Percentiles rank a stretch among this genome's conserved stretches.
phyloP scores from a whole-genome alignment of 2,797 vertebrate species.

The Xerus rutilus region DNA sequence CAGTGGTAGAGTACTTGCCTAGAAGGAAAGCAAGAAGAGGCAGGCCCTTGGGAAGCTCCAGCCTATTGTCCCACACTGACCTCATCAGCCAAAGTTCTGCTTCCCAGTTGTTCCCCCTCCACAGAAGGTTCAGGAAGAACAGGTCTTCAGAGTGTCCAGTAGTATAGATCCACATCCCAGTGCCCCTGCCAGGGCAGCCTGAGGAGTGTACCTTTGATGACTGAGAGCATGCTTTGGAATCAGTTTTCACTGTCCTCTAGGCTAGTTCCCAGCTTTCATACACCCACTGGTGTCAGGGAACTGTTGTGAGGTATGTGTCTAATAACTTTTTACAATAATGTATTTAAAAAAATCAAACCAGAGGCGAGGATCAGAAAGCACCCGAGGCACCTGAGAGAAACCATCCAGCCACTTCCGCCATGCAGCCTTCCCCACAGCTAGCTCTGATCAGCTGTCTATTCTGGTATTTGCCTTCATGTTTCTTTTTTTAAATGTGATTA shows the following conservation, averaged over 20 bases:
- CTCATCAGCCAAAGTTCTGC: background rate
- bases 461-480: background rate
- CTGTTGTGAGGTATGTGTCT: background rate
- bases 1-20: background rate
- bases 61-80: background rate
- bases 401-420: background rate
- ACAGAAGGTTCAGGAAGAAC: background rate
- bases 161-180: background rate
- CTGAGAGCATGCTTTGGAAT: background rate
- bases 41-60: background rate
- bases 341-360: constrained; percentile 21
- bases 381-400: background rate
- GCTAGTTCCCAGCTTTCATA: constrained; percentile 68
- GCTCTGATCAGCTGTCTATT: background rate
- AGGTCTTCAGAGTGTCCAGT: background rate
- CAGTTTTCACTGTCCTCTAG: background rate
- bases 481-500: background rate
- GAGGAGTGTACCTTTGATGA: background rate
- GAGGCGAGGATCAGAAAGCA: background rate
- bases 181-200: background rate
- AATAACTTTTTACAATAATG: background rate
- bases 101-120: background rate
- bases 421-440: background rate
- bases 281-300: background rate
- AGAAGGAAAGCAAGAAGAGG: background rate